Conservation (phyloP, 2,797 vertebrate species). For the Spinus olivaceus region DNA sequence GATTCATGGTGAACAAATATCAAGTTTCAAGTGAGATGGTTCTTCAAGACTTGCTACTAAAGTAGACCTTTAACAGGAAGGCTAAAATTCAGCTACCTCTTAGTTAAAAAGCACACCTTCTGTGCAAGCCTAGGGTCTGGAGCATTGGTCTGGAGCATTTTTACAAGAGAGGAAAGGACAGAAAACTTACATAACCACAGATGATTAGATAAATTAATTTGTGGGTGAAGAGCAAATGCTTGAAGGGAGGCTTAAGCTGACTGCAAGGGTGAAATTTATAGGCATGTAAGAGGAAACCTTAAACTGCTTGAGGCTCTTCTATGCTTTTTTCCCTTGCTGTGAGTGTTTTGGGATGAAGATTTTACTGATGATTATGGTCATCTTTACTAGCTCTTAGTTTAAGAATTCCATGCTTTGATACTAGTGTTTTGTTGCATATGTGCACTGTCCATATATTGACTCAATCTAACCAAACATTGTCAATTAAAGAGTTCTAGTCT, state of each 20-base stretch:
- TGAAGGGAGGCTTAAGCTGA: neutral
- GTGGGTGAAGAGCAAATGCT: neutral
- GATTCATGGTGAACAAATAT: neutral
- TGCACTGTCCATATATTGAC: neutral
- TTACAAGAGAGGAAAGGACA: neutral
- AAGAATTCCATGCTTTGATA: conserved; percentile 18
- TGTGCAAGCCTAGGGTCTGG: neutral
- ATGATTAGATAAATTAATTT: neutral
- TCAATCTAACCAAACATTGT: conserved; percentile 48
- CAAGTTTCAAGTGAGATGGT: neutral
- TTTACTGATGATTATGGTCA: neutral
- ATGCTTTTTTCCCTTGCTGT: fast-evolving
- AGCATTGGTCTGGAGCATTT: neutral
- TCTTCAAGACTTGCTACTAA: neutral
- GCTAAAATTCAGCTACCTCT: neutral
- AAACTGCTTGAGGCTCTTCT: neutral
- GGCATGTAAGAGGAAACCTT: neutral
- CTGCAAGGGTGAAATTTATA: neutral
- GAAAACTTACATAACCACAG: neutral
- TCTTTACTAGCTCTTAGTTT: neutral
- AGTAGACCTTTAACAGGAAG: neutral
- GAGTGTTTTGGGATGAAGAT: neutral
- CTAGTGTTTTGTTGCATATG: conserved; percentile 24
- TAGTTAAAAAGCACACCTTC: neutral
- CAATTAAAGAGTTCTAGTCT: conserved; percentile 19